A percentile compares a stretch with the other conserved stretches of the same genome.
Conservation (phyloP, 1,140 invertebrate genomes). For the Conopomorpha cramerella region DNA sequence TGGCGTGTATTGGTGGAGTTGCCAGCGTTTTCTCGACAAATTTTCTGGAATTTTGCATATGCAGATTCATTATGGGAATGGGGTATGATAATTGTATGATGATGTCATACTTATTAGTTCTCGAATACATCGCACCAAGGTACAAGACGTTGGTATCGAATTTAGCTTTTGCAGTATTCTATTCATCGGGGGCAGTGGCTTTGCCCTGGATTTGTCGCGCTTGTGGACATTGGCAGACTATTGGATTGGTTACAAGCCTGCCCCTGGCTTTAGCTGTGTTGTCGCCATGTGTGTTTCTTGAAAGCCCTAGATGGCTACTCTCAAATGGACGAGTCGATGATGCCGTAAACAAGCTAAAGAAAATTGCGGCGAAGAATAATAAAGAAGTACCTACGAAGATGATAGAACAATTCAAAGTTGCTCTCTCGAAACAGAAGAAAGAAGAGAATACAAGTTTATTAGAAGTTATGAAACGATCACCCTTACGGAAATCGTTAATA, state of each 20-base stretch:
- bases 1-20: conserved; percentile 67
- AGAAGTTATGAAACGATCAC: conserved; percentile 23
- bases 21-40: conserved; percentile 65
- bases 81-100: conserved; percentile 82
- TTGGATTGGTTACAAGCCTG: conserved; percentile 64
- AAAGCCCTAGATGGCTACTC: conserved; percentile 75
- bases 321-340: conserved; percentile 68
- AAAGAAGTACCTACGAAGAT: conserved; percentile 23
- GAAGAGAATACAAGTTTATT: conserved; percentile 16
- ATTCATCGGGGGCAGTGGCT: conserved; percentile 64
- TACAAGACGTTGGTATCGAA: conserved; percentile 66
- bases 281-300: conserved; percentile 66
- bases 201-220: conserved; percentile 68
- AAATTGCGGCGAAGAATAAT: conserved; percentile 32
- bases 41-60: conserved; percentile 63
- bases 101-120: conserved; percentile 65
- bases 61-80: conserved; percentile 69
- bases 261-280: conserved; percentile 42
- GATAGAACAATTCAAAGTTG: conserved; percentile 29
- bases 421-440: conserved; percentile 11
- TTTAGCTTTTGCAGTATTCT: conserved; percentile 65
- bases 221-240: conserved; percentile 69
- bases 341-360: conserved; percentile 62
- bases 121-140: conserved; percentile 67
- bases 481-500: conserved; percentile 26